A percentile compares a stretch with the other conserved stretches of the same genome.
Conservation (phyloP, 1,140 invertebrate species). For the Magallana angulata region DNA sequence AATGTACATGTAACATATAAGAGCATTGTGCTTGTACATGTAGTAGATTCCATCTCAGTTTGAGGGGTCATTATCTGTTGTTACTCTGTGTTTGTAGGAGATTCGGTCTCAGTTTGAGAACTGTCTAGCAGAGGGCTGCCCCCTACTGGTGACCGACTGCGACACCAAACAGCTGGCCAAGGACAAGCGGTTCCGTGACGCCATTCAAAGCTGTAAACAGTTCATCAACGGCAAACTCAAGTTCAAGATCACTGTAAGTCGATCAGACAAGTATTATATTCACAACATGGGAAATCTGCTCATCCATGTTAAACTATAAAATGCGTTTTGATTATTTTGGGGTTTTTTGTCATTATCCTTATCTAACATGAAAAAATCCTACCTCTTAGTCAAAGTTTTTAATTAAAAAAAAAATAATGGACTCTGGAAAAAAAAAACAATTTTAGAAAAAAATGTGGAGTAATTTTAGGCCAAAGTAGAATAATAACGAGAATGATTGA, state of each 20-base stretch:
- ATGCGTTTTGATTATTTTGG: no score
- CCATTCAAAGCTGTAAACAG: conserved; percentile 69
- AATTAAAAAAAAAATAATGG: no score
- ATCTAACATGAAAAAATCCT: no score
- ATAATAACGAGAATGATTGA: not conserved
- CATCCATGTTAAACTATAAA: not conserved
- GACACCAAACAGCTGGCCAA: conserved; percentile 69
- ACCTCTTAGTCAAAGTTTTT: no score
- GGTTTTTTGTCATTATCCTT: no score
- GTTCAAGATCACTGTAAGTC: conserved; percentile 78
- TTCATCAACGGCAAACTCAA: conserved; percentile 75
- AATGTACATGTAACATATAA: no score
- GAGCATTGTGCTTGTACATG: no score
- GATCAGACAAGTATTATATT: not conserved
- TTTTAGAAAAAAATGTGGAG: no score
- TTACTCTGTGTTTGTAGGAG: conserved; percentile 66
- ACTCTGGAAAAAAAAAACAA: no score
- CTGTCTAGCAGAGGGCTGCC: conserved; percentile 76
- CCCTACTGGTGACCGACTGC: conserved; percentile 77
- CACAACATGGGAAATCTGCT: not conserved
- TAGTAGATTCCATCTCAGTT: no score
- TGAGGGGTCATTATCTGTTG: not conserved
- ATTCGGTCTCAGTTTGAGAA: conserved; percentile 78
- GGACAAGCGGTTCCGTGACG: conserved; percentile 72
- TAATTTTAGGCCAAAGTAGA: no score